phyloP scores from a whole-genome alignment of 2,888 invertebrate genomes.

The Xylocampa areola region DNA sequence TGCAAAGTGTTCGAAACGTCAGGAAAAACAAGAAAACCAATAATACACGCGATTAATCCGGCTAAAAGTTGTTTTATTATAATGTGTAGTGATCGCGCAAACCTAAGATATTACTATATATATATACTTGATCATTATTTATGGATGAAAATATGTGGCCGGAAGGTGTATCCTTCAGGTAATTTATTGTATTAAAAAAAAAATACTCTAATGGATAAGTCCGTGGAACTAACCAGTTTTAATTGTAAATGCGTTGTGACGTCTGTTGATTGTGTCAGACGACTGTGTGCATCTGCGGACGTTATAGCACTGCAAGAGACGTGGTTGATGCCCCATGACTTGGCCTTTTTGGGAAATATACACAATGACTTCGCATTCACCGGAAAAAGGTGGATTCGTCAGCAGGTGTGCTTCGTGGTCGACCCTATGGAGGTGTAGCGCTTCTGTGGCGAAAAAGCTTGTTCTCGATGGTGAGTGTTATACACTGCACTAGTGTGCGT shows the following conservation, averaged over 20 bases:
- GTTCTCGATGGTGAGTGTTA: no score
- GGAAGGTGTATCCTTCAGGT: background rate
- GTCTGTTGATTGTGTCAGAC: background rate
- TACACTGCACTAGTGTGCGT: background rate
- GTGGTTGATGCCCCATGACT: conserved; percentile 6
- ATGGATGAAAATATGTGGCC: conserved; percentile 1
- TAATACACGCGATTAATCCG: no score
- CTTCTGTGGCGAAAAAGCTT: no score
- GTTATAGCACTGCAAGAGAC: conserved; percentile 3
- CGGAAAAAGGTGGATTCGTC: conserved; percentile 1
- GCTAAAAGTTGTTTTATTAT: no score
- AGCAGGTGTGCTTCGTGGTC: background rate
- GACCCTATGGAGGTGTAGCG: conserved; percentile 9
- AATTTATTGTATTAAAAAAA: background rate
- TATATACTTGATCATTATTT: no score
- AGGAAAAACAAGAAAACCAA: no score
- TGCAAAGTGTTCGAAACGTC: no score
- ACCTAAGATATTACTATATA: no score
- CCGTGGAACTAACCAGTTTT: background rate
- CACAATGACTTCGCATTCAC: background rate
- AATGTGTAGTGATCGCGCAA: no score
- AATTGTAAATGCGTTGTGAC: conserved; percentile 1
- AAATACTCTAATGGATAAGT: background rate
- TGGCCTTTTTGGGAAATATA: background rate
- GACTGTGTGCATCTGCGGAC: background rate